Evolutionary conservation across 2,888 invertebrate species (phyloP).

Genomic region (Pseudococcus jackbeardsleyi): DNA sequence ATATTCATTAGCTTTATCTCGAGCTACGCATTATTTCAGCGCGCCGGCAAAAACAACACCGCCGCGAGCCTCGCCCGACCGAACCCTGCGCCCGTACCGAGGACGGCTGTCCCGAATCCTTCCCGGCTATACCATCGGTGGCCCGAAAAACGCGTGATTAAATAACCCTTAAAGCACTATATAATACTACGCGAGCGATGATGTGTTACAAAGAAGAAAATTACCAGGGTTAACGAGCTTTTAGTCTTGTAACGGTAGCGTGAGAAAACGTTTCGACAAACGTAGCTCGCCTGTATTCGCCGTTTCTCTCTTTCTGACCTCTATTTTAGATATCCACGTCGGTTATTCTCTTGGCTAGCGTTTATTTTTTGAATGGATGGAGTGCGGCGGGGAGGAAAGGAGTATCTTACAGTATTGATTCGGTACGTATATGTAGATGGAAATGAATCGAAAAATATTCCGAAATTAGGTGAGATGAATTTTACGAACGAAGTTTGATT

Average conservation of each 20-base stretch:
- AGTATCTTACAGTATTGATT: neutral
- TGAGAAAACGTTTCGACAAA: neutral
- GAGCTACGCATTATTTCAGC: slow-evolving; percentile 1
- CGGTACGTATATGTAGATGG: neutral
- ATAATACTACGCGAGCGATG: slow-evolving; percentile 26
- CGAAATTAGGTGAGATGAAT: neutral
- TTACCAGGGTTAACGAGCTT: slow-evolving; percentile 41
- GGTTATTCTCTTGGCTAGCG: neutral
- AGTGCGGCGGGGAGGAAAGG: neutral
- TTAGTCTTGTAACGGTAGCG: slow-evolving; percentile 13
- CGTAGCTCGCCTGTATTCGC: neutral
- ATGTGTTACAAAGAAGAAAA: slow-evolving; percentile 41
- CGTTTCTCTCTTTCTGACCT: neutral
- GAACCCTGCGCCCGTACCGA: neutral
- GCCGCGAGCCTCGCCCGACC: neutral
- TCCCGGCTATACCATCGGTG: neutral
- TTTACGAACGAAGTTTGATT: neutral
- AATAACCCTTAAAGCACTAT: slow-evolving; percentile 29
- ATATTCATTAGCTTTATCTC: slow-evolving; percentile 32
- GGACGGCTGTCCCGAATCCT: neutral
- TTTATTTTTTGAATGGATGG: neutral
- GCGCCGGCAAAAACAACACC: neutral
- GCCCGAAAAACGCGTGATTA: slow-evolving; percentile 22
- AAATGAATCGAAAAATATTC: neutral
- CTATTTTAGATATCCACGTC: neutral